Base-by-base conservation (phyloP, 23 tunicate species). In the Trididemnum miniatum region DNA sequence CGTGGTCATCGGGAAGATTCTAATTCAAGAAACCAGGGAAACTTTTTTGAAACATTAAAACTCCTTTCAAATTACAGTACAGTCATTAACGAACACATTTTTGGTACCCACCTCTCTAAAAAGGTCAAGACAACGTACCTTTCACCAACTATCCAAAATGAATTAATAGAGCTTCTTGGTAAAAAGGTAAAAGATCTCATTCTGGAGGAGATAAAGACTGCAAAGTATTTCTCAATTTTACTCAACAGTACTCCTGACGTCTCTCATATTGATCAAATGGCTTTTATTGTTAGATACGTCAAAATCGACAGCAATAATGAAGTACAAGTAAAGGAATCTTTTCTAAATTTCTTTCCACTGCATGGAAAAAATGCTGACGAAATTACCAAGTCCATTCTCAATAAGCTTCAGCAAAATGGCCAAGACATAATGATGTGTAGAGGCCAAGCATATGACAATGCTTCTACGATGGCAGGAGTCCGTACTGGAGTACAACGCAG, bases 21-120 rank as follows among this genome's bases (percentile, higher is more conserved):
- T 32, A 65, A 65, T 32, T 66, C 84, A 80, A 80, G 84, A 57
- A 66, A 80, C 84, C 84, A 80, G 84, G 84, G 36, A 33, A 78
- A 78, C 62, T 78, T 78, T 78, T 35, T 54, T 62, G 82, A 80
- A 80, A 80, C 54, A 66, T 80, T 66, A 65, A 80, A 80, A 80
- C 54, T 80, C 54, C 84, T 80, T 66, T 78, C 75, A 63, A 80
- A 66, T 7, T 80, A 65, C 33, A 80, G 33, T 80, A 32, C 84
- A 80, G 84, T 80, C 84, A 80, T 62, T 80, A 34, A 65, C 35
- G 84, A 80, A 64, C 84, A 65, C 27, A 20, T 80, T 80, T 64
- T 20, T 15, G 31, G 22, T 73, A 73, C 25, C 79, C 57, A 73
- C 37, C 79, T 39, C 38, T 73, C 79, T 27, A 73, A 31, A 28